Base-by-base conservation (phyloP, 2,888 invertebrate species). In the Pantelozetes paolii region DNA sequence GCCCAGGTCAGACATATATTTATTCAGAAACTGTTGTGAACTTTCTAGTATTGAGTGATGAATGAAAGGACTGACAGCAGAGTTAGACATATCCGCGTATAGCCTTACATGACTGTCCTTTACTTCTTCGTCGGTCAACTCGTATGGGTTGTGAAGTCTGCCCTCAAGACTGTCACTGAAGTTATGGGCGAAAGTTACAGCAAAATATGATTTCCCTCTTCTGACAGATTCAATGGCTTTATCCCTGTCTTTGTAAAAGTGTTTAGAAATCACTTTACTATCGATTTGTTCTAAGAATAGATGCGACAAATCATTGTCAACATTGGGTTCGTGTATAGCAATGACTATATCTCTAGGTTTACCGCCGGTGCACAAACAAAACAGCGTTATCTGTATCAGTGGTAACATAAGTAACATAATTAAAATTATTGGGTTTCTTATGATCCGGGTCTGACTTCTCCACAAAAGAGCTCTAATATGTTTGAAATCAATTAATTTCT, bases 11-110 rank as follows among this genome's bases (percentile, higher is more conserved):
- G 85, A 83, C 2, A 95, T 83, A 71, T 93, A 83, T 75, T 88
- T 86, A 85, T 85, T 83, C 11, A 92, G 90, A 81, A 95, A 95
- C 81, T 89, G 89, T 81, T 94, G 86, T 83, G 93, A 95, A 0
- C 92, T 89, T 81, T 90, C 86, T 81, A 92, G 89, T 76, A 94
- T 86, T 81, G 92, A 91, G 76, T 92, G 84, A 82, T 92, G 91
- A 69, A 95, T 85, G 42, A 42, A 36, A 13, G 54, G 23, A 5
- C 30, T 42, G 26, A 42, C 64, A 67, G 82, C 86, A 85, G 81
- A 94, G 92, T 94, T 78, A 15, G 92, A 91, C 90, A 94, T 91
- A 82, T 94, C 94, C 75, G 94, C 86, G 90, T 91, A 91, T 73
- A 93, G 91, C 80, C 91, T 86, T 75, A 94, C 88, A 82, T 92